A percentile compares a stretch with the other conserved stretches of the same genome.
Evolutionary conservation across 2,113 vertebrate species (phyloP).

Genomic region (Scomber scombrus): DNA sequence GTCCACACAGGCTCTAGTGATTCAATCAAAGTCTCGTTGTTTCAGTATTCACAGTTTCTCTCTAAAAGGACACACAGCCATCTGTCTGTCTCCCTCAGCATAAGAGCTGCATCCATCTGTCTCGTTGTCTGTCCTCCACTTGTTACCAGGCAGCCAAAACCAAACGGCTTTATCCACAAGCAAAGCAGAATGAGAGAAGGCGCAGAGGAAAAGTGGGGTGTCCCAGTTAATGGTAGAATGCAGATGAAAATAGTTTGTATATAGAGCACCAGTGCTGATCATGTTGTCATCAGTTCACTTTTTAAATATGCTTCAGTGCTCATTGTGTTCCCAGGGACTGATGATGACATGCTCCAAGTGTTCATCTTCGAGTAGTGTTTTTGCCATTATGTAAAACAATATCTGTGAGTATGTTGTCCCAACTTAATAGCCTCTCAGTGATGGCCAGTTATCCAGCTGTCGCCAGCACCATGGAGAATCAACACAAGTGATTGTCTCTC

Average conservation of each 20-base stretch:
- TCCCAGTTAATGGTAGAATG: slow-evolving; percentile 49
- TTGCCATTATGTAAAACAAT: slow-evolving; percentile 66
- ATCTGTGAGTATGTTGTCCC: slow-evolving; percentile 59
- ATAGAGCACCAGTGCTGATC: slow-evolving; percentile 65
- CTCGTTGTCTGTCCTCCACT: slow-evolving; percentile 56
- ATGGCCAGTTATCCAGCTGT: slow-evolving; percentile 64
- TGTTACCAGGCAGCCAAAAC: slow-evolving; percentile 56
- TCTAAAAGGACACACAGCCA: slow-evolving; percentile 60
- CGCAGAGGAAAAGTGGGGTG: slow-evolving; percentile 38
- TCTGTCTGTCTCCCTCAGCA: slow-evolving; percentile 70
- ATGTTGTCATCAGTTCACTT: slow-evolving; percentile 70
- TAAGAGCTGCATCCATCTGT: slow-evolving; percentile 64
- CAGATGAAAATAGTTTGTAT: slow-evolving; percentile 57
- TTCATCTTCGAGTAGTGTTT: slow-evolving; percentile 44
- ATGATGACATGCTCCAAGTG: slow-evolving; percentile 44
- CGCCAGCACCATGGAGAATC: slow-evolving; percentile 74
- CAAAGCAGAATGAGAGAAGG: slow-evolving; percentile 43
- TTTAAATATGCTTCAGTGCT: slow-evolving; percentile 43
- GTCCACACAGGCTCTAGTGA: slow-evolving; percentile 64
- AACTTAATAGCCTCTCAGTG: slow-evolving; percentile 40
- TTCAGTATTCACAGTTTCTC: slow-evolving; percentile 71
- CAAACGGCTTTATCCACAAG: slow-evolving; percentile 62
- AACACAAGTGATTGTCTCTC: slow-evolving; percentile 74
- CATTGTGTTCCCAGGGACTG: slow-evolving; percentile 56
- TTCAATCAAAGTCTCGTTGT: slow-evolving; percentile 70